Evolutionary conservation across 1,140 invertebrate genomes (phyloP).

Genomic region (Octopus bimaculoides): DNA sequence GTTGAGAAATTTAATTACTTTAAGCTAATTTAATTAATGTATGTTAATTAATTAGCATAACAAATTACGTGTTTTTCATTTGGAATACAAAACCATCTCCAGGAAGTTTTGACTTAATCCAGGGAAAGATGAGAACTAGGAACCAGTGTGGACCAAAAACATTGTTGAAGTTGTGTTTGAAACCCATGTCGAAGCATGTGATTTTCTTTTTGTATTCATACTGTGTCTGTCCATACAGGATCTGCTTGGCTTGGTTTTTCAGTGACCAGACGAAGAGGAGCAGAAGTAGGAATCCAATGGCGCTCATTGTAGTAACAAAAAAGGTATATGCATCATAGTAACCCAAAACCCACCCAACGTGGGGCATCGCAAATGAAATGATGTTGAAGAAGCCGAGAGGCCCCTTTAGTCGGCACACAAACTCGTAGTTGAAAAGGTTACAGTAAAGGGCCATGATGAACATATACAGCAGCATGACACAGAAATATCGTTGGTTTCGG

Average conservation of each 20-base stretch:
- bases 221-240: constrained; percentile 37
- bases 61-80: not conserved
- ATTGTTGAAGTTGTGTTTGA: constrained; percentile 22
- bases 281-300: constrained; percentile 32
- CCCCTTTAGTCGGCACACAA: constrained; percentile 35
- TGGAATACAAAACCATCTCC: constrained; percentile 25
- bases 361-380: constrained; percentile 37
- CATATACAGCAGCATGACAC: constrained; percentile 78
- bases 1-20: no score
- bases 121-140: constrained; percentile 24
- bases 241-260: constrained; percentile 30
- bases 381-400: constrained; percentile 26
- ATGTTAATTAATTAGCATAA: no score
- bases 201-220: constrained; percentile 41
- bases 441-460: constrained; percentile 37
- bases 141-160: constrained; percentile 24
- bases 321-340: constrained; percentile 34
- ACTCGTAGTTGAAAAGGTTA: constrained; percentile 40
- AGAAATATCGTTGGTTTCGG: constrained; percentile 84
- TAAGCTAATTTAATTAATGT: no score
- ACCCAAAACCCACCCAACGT: constrained; percentile 34
- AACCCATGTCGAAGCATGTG: constrained; percentile 19
- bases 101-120: constrained; percentile 22
- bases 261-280: constrained; percentile 37
- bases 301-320: constrained; percentile 30